These are phyloP conservation scores for Callimico goeldii DNA, from an alignment of 2,797 vertebrate species.

Conservation along the genomic window DNA sequence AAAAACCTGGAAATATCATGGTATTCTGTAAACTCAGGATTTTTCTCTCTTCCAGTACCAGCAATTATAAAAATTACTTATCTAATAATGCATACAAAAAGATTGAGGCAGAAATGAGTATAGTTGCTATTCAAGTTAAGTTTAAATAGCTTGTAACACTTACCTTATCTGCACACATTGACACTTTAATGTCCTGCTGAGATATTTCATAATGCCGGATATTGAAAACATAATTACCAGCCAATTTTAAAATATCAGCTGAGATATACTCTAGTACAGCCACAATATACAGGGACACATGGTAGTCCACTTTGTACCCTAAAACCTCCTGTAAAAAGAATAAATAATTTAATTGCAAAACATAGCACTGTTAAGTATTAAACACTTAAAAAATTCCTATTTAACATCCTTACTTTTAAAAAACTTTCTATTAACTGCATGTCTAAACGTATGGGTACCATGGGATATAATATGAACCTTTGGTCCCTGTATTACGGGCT, in stretches of 20 bases:
- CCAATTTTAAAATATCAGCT: slow-evolving; percentile 98
- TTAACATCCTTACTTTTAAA: slow-evolving; percentile 26
- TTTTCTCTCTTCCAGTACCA: slow-evolving; percentile 35
- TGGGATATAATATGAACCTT: neutral
- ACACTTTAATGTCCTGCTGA: slow-evolving; percentile 99
- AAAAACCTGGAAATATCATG: slow-evolving; percentile 36
- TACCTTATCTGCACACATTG: slow-evolving; percentile 99
- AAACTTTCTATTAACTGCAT: slow-evolving; percentile 22
- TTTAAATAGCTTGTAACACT: slow-evolving; percentile 60
- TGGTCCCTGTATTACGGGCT: neutral
- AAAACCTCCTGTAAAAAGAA: slow-evolving; percentile 92
- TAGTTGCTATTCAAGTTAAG: slow-evolving; percentile 19
- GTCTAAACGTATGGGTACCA: neutral
- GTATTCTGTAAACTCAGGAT: neutral
- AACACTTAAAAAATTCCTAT: slow-evolving; percentile 13
- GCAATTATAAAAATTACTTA: slow-evolving; percentile 49
- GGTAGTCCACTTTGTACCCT: slow-evolving; percentile 98
- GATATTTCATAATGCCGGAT: slow-evolving; percentile 98
- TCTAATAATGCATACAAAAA: slow-evolving; percentile 6
- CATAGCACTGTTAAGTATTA: slow-evolving; percentile 5
- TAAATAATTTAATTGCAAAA: slow-evolving; percentile 46
- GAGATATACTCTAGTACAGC: slow-evolving; percentile 99
- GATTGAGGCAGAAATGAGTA: neutral
- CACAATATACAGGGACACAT: slow-evolving; percentile 97
- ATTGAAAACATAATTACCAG: slow-evolving; percentile 98